phyloP scores from a whole-genome alignment of 2,888 invertebrate genomes.

The Chaetogeoica ovagalla region DNA sequence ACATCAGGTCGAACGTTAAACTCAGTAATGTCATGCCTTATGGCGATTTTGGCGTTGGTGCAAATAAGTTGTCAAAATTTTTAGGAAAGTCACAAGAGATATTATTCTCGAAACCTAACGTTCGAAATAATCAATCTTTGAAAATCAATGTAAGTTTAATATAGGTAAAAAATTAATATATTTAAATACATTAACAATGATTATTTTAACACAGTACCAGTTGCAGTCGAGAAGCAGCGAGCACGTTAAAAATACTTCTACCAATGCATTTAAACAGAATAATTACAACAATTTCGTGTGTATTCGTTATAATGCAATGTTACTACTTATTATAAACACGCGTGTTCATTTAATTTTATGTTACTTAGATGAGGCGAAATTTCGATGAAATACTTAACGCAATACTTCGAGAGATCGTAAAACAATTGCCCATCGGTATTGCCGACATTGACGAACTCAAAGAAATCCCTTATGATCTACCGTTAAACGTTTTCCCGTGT shows the following conservation, averaged over 20 bases:
- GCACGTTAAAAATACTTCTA: not conserved
- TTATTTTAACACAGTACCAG: not conserved
- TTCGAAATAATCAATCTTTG: not conserved
- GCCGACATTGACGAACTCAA: not conserved
- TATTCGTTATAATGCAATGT: not conserved
- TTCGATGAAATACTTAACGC: not conserved
- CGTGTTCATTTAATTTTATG: not conserved
- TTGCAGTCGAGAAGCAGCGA: not conserved
- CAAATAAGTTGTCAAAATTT: conserved; percentile 16
- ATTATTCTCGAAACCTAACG: not conserved
- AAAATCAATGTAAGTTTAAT: conserved; percentile 1
- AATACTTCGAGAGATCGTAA: not conserved
- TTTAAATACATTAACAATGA: not conserved
- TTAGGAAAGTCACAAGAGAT: conserved; percentile 4
- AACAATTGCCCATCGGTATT: not conserved
- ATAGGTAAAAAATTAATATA: not conserved
- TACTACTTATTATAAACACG: not conserved
- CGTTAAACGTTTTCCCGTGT: conserved; percentile 23
- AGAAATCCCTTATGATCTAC: not conserved
- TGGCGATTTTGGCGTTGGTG: conserved; percentile 40
- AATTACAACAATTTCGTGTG: conserved; percentile 8
- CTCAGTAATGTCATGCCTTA: conserved; percentile 38
- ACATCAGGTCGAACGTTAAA: conserved; percentile 4
- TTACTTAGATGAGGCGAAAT: conserved; percentile 8
- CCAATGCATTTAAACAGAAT: not conserved